Conservation (phyloP, 1,140 invertebrate genomes). For the Drosophila subpulchrella region DNA sequence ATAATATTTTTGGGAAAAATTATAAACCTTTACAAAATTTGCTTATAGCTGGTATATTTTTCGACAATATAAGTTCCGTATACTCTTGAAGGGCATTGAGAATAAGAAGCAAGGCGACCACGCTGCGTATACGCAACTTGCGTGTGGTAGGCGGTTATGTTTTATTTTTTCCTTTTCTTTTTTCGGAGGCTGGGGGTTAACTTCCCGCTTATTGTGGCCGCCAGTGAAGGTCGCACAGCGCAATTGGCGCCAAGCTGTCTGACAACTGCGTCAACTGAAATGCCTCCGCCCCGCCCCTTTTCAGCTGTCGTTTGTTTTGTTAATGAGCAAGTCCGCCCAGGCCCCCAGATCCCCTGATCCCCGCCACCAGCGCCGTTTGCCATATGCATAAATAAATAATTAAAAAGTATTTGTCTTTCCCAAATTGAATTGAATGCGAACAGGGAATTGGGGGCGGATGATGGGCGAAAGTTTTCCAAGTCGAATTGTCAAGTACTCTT, state of each 20-base stretch:
- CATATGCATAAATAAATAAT: conserved; percentile 56
- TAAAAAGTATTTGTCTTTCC: conserved; percentile 52
- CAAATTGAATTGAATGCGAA: conserved; percentile 51
- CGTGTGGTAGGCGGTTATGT: conserved; percentile 5
- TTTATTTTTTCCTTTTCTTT: background rate
- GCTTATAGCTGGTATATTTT: background rate
- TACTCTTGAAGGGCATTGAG: background rate
- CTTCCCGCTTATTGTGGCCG: conserved; percentile 21
- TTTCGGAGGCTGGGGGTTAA: conserved; percentile 15
- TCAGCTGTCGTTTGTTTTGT: conserved; percentile 42
- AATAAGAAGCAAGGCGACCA: conserved; percentile 7
- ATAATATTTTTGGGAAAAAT: no score
- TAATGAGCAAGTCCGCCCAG: conserved; percentile 37
- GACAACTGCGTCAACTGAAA: conserved; percentile 41
- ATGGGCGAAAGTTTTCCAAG: background rate
- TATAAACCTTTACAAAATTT: no score
- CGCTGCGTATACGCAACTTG: conserved; percentile 47
- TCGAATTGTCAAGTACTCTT: background rate
- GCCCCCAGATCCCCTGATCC: background rate
- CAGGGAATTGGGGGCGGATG: conserved; percentile 3
- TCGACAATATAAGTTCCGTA: background rate
- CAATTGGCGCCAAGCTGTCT: conserved; percentile 50
- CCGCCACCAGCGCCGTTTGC: conserved; percentile 1
- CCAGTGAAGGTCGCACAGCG: conserved; percentile 40
- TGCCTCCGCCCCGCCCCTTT: conserved; percentile 1